phyloP scores from a whole-genome alignment of 2,797 vertebrate species.

The Oryzias sinensis region DNA sequence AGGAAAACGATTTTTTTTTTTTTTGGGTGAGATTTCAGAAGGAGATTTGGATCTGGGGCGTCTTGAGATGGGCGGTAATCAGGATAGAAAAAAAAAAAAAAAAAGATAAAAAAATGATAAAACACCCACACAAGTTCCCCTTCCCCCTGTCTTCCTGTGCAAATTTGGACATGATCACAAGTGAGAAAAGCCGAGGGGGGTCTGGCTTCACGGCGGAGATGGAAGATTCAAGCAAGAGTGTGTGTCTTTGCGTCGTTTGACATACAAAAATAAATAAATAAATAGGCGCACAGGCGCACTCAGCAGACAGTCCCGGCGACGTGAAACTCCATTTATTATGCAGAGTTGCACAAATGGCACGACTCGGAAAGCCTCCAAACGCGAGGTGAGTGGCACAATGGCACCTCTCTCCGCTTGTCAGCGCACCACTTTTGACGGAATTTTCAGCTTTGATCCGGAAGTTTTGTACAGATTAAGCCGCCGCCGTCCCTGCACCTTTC shows the following conservation, averaged over 20 bases:
- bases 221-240: conserved; percentile 64
- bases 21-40: conserved; percentile 47
- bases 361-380: conserved; percentile 76
- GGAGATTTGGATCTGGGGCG: conserved; percentile 61
- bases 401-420: conserved; percentile 65
- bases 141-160: conserved; percentile 75
- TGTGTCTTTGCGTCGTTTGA: conserved; percentile 61
- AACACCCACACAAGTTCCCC: conserved; percentile 77
- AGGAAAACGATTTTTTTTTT: conserved; percentile 32
- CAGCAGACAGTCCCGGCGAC: conserved; percentile 56
- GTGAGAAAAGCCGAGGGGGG: conserved; percentile 80
- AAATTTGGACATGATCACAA: conserved; percentile 82
- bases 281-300: conserved; percentile 20
- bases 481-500: conserved; percentile 62
- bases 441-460: conserved; percentile 76
- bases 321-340: conserved; percentile 73
- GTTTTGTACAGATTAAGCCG: conserved; percentile 77
- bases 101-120: conserved; percentile 19
- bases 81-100: conserved; percentile 32
- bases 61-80: conserved; percentile 55
- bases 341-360: conserved; percentile 76
- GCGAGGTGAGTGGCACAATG: conserved; percentile 74
- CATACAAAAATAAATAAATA: conserved; percentile 10
- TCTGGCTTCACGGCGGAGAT: conserved; percentile 75
- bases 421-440: conserved; percentile 70